phyloP scores from a whole-genome alignment of 2,797 vertebrate species.

The Gastrophryne carolinensis region DNA sequence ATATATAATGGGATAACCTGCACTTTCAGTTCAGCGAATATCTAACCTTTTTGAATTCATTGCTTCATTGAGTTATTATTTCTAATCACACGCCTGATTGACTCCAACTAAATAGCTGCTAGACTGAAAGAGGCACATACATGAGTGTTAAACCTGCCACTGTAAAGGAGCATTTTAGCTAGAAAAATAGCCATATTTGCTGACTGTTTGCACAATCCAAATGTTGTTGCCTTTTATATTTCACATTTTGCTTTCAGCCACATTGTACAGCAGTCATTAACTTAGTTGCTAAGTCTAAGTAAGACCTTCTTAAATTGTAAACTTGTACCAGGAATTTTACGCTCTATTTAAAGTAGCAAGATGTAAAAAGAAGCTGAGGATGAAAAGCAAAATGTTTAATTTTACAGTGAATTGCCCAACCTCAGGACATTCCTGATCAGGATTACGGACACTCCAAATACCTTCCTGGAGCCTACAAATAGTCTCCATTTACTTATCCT shows the following conservation, averaged over 20 bases:
- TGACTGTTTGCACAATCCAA: slow-evolving; percentile 61
- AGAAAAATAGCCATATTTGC: slow-evolving; percentile 64
- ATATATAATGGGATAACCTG: slow-evolving; percentile 57
- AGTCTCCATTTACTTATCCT: too few relatives aligned
- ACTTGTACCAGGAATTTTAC: background rate
- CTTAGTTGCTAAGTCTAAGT: background rate
- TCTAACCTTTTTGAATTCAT: slow-evolving; percentile 67
- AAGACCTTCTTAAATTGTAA: slow-evolving; percentile 3
- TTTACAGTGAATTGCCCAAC: too few relatives aligned
- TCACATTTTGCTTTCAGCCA: slow-evolving; percentile 47
- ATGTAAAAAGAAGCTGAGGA: background rate
- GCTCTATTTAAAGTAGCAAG: background rate
- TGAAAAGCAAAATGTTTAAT: too few relatives aligned
- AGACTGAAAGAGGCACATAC: slow-evolving; percentile 58
- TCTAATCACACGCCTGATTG: slow-evolving; percentile 70
- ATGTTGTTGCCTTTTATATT: slow-evolving; percentile 56
- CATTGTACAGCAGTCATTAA: slow-evolving; percentile 1
- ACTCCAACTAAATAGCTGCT: slow-evolving; percentile 66
- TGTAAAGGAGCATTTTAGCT: slow-evolving; percentile 63
- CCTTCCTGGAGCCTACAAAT: too few relatives aligned
- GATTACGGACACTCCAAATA: too few relatives aligned
- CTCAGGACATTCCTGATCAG: too few relatives aligned
- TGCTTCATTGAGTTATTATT: slow-evolving; percentile 69
- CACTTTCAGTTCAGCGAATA: slow-evolving; percentile 58
- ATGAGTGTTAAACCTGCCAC: slow-evolving; percentile 65